Evolutionary conservation across 2,888 invertebrate species (phyloP), one percentile per base, ranked within the genome.

Genomic region (Metopia argyrocephala): DNA sequence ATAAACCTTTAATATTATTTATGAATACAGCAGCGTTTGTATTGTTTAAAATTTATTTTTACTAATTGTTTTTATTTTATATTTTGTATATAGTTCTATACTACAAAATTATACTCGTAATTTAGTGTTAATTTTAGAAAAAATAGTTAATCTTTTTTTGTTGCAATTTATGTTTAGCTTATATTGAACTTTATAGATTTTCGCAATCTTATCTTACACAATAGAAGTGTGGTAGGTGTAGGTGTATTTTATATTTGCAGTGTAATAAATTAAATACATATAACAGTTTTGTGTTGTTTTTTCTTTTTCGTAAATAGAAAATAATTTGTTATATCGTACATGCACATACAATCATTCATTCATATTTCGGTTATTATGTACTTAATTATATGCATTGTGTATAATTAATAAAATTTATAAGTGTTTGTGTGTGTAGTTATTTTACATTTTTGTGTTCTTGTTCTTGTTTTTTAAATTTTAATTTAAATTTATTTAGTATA

Each of bases 401-500:
- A 31, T 31, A 12, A 12, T 12, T 31, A 7, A 12, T 31, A 31
- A 12, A 31, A 12, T 31, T 7, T 31, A 3, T 31, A 3, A 5
- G 12, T 12, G 31, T 31, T 31, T 31, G 31, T 3, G 31, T 31
- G 31, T 31, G 31, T 31, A 12, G 1, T 31, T 31, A 31, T 31
- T 31, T 31, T 31, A 31, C 31, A 31, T 31, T 31, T 31, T 31
- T n/a, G n/a, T n/a, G n/a, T n/a, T n/a, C n/a, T n/a, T n/a, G n/a
- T n/a, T n/a, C n/a, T 46, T 57, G 46, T 59, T 27, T 57, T 31
- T 64, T 56, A 46, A 25, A 18, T 56, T 38, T 75, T 27, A 65
- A 56, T 59, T 28, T 50, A 73, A 15, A 23, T 66, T 64, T 48
- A 5, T 68, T 68, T 80, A 61, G 20, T 61, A 23, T n/a, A n/a